Percentiles rank a stretch among this genome's conserved stretches.
These are phyloP conservation scores for Meteorus colon DNA, from an alignment of 2,888 invertebrate species.

Conservation along the genomic window DNA sequence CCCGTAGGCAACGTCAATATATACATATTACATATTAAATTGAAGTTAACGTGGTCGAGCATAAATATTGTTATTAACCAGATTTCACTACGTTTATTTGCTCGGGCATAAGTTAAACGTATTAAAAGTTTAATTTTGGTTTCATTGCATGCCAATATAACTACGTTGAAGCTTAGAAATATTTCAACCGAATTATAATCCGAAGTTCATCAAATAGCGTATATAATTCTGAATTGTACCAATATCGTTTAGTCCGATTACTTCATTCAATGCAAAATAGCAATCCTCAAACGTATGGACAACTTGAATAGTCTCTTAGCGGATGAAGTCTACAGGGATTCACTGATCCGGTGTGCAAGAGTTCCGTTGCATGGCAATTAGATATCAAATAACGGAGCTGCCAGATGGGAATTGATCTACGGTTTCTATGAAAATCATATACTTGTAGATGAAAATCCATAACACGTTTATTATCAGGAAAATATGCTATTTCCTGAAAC, in stretches of 20 bases:
- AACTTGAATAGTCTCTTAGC: not conserved
- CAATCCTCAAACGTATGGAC: not conserved
- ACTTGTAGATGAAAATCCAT: not conserved
- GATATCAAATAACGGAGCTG: not conserved
- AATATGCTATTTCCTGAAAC: not conserved
- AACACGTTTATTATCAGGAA: not conserved
- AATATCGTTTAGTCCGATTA: not conserved
- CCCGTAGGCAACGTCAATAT: not conserved
- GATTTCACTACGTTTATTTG: not conserved
- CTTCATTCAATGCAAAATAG: not conserved
- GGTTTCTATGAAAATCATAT: not conserved
- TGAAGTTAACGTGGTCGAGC: not conserved
- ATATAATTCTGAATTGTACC: not conserved
- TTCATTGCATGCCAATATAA: not conserved
- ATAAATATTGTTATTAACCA: conserved; percentile 3
- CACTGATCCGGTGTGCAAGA: not conserved
- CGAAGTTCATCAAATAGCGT: not conserved
- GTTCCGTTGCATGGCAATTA: not conserved
- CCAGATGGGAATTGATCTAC: not conserved
- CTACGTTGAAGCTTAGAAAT: not conserved
- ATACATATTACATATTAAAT: not conserved
- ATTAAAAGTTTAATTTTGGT: not conserved
- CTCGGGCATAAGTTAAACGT: not conserved
- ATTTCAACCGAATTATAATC: not conserved
- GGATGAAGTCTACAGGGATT: not conserved